Evolutionary conservation across 2,797 vertebrate genomes (phyloP), one percentile per base, ranked within the genome.

Genomic region (Eidolon dupreanum): DNA sequence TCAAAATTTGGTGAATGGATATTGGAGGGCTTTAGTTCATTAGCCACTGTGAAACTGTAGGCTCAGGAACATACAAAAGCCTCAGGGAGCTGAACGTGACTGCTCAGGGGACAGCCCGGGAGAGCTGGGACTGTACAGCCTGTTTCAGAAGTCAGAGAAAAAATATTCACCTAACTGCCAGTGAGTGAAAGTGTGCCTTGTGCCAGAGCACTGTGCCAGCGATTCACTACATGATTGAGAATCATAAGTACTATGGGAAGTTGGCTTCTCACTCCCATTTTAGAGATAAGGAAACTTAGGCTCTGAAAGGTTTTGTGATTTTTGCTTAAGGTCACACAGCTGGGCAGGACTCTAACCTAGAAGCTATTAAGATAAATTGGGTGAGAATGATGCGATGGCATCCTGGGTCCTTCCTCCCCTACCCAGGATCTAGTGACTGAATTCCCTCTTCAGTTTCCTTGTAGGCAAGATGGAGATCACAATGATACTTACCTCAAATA

Each of bases 51-150:
- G 82, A 49, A 55, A 24, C 57, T n/a, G 51, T 10, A 59, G 59
- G 70, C 61, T 77, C 12, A 1, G 79, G 38, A 81, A n/a, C 68
- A 89, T 75, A 96, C 73, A 68, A 75, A 94, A 95, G 82, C 88
- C 75, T 77, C 26, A 3, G 33, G 66, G 49, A 92, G 71, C 51
- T 63, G 2, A 28, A 38, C 33, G 55, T 66, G 59, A 75, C 46
- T 28, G 22, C 41, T 53, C 7, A 71, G 77, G 61, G 78, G 77
- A 71, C 83, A 53, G 79, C 79, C 59, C 79, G 31, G 33, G 36
- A 66, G 20, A 82, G 24, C 61, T 1, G 3, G 43, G 49, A 82
- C 79, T 74, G 28, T 74, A 89, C 33, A 93, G 74, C 46, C 71
- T 74, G 68, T 87, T 93, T 73, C 46, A 65, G 59, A 12, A 88